Base-by-base conservation (phyloP, 2,113 vertebrate species). In the Brachyhypopomus gauderio region DNA sequence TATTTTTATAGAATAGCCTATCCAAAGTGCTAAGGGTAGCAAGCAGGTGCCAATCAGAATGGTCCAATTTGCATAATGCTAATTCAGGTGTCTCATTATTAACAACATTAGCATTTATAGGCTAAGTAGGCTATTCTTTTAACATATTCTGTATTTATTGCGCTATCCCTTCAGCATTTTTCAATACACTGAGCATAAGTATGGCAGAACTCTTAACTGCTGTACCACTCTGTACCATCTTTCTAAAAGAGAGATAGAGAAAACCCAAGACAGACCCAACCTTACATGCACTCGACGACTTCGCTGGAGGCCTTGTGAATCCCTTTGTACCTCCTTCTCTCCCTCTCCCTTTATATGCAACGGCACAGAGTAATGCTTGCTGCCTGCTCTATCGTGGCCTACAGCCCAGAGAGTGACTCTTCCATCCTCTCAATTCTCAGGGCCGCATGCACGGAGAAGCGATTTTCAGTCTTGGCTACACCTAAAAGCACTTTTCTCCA, bases 381-480 rank as follows among this genome's bases (percentile, higher is more conserved):
- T 89, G 86, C 59, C 34, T 79, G 69, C 88, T 87, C 78, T 77
- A 75, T 82, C 66, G 69, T 80, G 83, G 84, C 90, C 79, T 88
- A 59, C 27, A 66, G 84, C 77, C 48, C 52, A 19, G 72, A 75
- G 72, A 85, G 12, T n/a, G 69, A 27, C 69, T 62, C 38, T 78
- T 56, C 62, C 56, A 52, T 75, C 38, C 17, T 60, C 77, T 55
- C 36, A 69, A 76, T 85, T 87, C 80, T 84, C 41, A 81, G 76
- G 12, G 23, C 25, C 25, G 12, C 58, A 34, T 27, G 23, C 63
- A 27, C 83, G 75, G 85, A 89, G 76, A 89, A 87, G 83, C 48
- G 84, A 89, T 88, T 77, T 92, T 91, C 80, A 87, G 85, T 88
- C 85, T 87, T 88, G 83, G 89, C 88, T 90, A 85, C 77, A 84